These are phyloP conservation scores for Scaptomyza hsui DNA, from an alignment of 1,140 invertebrate species.

Conservation along the genomic window DNA sequence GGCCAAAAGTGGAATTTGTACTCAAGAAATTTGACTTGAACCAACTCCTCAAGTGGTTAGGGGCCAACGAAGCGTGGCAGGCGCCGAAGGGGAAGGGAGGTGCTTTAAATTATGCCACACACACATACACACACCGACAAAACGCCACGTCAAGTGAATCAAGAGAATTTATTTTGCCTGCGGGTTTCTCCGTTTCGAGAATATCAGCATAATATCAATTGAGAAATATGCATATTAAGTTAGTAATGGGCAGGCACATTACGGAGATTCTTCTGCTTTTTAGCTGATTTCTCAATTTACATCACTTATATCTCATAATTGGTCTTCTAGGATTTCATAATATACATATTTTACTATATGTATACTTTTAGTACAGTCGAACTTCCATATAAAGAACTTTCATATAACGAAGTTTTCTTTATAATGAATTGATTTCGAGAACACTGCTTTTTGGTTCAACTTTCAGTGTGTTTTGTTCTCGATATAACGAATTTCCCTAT, in stretches of 20 bases:
- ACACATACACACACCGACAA: too few species aligned
- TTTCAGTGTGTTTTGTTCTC: too few species aligned
- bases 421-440: too few species aligned
- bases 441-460: too few species aligned
- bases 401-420: too few species aligned
- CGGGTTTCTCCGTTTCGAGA: conserved; percentile 10
- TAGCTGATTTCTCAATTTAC: not conserved
- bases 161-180: conserved; percentile 31
- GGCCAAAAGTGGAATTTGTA: conserved; percentile 61
- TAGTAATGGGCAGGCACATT: conserved; percentile 21
- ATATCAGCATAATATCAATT: conserved; percentile 37
- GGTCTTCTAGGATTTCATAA: not conserved
- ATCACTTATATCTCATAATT: not conserved
- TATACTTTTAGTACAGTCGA: too few species aligned
- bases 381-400: too few species aligned
- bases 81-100: not conserved
- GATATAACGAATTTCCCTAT: too few species aligned
- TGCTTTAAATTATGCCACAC: conserved; percentile 16
- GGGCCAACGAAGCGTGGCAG: conserved; percentile 33
- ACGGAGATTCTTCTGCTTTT: not conserved
- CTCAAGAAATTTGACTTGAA: conserved; percentile 48
- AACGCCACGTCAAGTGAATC: conserved; percentile 31
- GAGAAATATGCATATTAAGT: conserved; percentile 58
- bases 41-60: conserved; percentile 51
- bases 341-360: not conserved